A percentile compares a stretch with the other conserved stretches of the same genome.
Conservation (phyloP, 1,140 invertebrate genomes). For the Phthorimaea operculella region DNA sequence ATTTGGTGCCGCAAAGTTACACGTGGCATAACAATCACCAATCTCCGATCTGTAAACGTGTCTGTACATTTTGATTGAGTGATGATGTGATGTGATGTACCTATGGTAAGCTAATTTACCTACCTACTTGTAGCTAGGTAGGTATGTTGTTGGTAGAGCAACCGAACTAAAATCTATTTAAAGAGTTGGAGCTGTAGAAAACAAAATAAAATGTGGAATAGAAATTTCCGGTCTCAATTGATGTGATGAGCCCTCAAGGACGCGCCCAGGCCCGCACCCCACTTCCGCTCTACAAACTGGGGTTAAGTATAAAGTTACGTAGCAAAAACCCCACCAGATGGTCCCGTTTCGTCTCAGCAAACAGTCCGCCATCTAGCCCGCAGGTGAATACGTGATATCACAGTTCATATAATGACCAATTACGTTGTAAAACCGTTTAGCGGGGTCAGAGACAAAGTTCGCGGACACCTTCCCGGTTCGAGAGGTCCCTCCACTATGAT, state of each 20-base stretch:
- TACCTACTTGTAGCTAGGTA: no score
- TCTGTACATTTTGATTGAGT: no score
- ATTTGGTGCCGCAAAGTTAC: not conserved
- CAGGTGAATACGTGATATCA: conserved; percentile 11
- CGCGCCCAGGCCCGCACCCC: conserved; percentile 49
- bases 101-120: no score
- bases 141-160: no score
- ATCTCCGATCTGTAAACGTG: not conserved
- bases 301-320: conserved; percentile 25
- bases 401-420: conserved; percentile 25
- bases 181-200: conserved; percentile 5
- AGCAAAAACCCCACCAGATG: conserved; percentile 33
- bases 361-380: not conserved
- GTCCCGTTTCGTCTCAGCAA: not conserved
- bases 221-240: conserved; percentile 42
- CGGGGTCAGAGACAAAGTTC: conserved; percentile 33
- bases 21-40: not conserved
- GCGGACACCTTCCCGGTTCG: conserved; percentile 39
- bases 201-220: conserved; percentile 33
- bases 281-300: conserved; percentile 42
- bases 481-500: conserved; percentile 47
- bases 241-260: conserved; percentile 42
- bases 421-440: conserved; percentile 24
- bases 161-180: not conserved
- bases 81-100: no score